Percentiles rank a stretch among this genome's conserved stretches.
These are phyloP conservation scores for Nematopogon swammerdamellus DNA, from an alignment of 2,888 invertebrate species.

Conservation along the genomic window DNA sequence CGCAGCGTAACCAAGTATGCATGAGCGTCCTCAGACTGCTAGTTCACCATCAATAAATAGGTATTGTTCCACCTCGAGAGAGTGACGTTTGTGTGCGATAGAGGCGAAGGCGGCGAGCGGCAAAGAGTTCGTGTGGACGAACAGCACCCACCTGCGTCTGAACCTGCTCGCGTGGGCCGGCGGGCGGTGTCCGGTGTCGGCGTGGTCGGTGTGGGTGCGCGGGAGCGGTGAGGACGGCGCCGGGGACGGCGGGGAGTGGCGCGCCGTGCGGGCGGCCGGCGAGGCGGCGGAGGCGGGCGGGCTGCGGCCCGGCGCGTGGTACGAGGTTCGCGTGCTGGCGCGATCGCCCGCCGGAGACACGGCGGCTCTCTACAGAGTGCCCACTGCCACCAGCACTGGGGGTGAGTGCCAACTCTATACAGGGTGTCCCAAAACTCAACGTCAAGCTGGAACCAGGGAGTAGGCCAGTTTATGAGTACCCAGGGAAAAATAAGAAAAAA, in stretches of 20 bases:
- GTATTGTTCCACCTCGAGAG: conserved; percentile 11
- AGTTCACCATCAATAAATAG: too few species aligned
- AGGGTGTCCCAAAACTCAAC: too few species aligned
- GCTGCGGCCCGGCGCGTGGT: conserved; percentile 54
- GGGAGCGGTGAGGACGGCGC: conserved; percentile 25
- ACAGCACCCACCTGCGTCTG: conserved; percentile 65
- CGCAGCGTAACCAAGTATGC: too few species aligned
- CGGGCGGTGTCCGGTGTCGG: conserved; percentile 65
- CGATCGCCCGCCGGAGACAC: conserved; percentile 53
- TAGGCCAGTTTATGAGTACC: too few species aligned
- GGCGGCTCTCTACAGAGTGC: conserved; percentile 50
- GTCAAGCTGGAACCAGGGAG: too few species aligned
- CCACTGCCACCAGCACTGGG: conserved; percentile 49
- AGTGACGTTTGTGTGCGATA: conserved; percentile 15
- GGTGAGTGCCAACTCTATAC: conserved; percentile 32
- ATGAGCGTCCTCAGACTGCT: too few species aligned
- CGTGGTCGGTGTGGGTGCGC: conserved; percentile 59
- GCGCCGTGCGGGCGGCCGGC: background rate
- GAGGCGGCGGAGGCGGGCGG: conserved; percentile 45
- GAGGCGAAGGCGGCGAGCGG: conserved; percentile 61
- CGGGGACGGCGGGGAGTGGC: conserved; percentile 26
- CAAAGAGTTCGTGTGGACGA: conserved; percentile 63
- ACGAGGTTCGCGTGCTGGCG: conserved; percentile 54
- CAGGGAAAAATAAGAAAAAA: too few species aligned
- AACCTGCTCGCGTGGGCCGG: conserved; percentile 70